Base-by-base conservation (phyloP, 2,888 invertebrate genomes). In the Cetonia aurata region DNA sequence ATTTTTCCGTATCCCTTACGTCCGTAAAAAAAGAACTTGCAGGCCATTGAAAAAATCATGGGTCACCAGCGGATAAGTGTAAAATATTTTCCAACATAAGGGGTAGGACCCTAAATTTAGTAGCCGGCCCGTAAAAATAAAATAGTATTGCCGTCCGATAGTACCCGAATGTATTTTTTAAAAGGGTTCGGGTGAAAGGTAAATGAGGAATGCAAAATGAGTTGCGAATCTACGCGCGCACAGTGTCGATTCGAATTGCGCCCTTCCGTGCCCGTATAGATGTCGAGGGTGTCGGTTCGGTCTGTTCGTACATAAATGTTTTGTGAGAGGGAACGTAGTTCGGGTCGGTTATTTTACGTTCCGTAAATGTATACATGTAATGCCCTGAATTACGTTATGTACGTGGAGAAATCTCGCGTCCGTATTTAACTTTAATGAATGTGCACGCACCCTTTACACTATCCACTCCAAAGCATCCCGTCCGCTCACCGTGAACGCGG, bases 121-220 rank as follows among this genome's bases (percentile, higher is more conserved):
- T 57, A 57, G 37, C 33, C 17, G 12, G 15, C 31, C 46, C 69
- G 53, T 70, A 62, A 62, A 67, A 70, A 55, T 62, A 70, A 70
- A 70, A 62, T 65, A 37, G 62, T 55, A 65, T 62, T 70, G 60
- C 37, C 60, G 68, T 65, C 55, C 62, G 62, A 53, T 65, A 42
- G 46, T 52, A 65, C 33, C 60, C 62, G 60, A 46, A 70, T 62
- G 69, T 70, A 62, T 70, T 62, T 70, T 70, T 70, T 33, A 68
- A 33, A 70, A 62, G 69, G 69, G 55, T 70, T n/a, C 62, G 62
- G 44, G 55, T 60, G 69, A 70, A 70, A 60, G 69, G 69, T 70
- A 70, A 70, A 70, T 70, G 60, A 70, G 55, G 69, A 70, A 70
- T 70, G 60, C 69, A 65, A 70, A 70, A 70, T 60, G 69, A 70